phyloP scores from a whole-genome alignment of 2,113 vertebrate genomes.

The Pluvianellus socialis region DNA sequence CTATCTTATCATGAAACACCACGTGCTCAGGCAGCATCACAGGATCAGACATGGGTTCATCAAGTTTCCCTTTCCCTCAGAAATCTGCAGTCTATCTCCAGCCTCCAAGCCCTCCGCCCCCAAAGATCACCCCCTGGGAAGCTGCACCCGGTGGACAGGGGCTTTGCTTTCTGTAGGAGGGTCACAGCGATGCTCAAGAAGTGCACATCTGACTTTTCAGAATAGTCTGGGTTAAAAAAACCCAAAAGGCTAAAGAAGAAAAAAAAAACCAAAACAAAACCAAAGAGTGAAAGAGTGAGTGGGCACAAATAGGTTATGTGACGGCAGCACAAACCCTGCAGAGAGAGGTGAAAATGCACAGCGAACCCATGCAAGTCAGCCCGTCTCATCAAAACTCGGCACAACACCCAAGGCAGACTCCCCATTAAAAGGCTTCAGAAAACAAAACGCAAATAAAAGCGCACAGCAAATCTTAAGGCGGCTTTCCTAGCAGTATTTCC shows the following conservation, averaged over 20 bases:
- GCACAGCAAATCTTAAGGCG: neutral
- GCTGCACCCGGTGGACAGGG: neutral
- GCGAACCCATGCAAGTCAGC: neutral
- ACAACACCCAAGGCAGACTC: neutral
- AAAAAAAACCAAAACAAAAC: neutral
- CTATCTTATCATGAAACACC: neutral
- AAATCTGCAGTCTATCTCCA: neutral
- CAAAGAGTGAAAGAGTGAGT: neutral
- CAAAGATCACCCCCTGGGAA: slow-evolving; percentile 1
- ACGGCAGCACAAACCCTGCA: neutral
- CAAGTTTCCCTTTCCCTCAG: neutral
- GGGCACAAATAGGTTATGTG: neutral
- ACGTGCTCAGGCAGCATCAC: neutral
- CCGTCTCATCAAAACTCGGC: neutral
- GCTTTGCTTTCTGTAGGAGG: neutral
- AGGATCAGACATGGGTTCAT: neutral
- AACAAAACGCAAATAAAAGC: neutral
- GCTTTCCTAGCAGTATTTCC: neutral
- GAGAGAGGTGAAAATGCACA: neutral
- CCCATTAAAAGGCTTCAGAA: neutral
- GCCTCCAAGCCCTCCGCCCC: neutral
- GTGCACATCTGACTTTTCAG: neutral
- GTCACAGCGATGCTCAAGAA: neutral
- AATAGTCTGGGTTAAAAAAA: neutral
- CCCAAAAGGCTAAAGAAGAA: neutral